Evolutionary conservation across 2,113 vertebrate genomes (phyloP).

Genomic region (Hippocampus abdominalis): DNA sequence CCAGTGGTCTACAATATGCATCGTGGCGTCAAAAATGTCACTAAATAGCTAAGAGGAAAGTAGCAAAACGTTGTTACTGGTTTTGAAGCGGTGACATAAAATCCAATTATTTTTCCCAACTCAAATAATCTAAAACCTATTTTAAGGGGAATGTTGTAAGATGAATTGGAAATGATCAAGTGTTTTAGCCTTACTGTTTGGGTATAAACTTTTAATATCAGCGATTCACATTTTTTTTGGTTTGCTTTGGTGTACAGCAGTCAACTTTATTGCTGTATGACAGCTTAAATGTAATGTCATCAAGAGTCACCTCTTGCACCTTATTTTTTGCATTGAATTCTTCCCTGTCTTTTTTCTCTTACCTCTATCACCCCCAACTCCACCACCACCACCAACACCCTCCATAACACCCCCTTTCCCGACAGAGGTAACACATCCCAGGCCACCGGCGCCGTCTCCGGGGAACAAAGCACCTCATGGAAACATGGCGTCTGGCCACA

Average conservation of each 20-base stretch:
- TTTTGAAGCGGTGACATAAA: neutral
- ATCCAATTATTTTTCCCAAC: no score
- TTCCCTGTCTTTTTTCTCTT: constrained; percentile 10
- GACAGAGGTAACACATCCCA: constrained; percentile 65
- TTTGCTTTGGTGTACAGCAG: no score
- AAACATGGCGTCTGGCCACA: constrained; percentile 68
- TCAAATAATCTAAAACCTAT: no score
- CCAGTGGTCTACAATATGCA: no score
- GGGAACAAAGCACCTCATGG: constrained; percentile 65
- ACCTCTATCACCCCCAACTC: neutral
- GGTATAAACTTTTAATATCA: no score
- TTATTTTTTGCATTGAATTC: neutral
- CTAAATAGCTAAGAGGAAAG: neutral
- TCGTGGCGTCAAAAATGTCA: no score
- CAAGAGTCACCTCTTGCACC: constrained; percentile 25
- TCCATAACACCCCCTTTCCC: constrained; percentile 12
- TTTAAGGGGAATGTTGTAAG: no score
- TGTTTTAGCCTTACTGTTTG: no score
- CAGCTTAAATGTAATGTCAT: neutral
- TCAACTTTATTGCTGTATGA: neutral
- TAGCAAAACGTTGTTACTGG: neutral
- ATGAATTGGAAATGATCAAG: no score
- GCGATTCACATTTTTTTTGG: no score
- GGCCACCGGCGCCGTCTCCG: constrained; percentile 59
- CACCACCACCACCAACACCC: neutral